Conservation (phyloP, 2,797 vertebrate species). For the Podarcis lilfordi region DNA sequence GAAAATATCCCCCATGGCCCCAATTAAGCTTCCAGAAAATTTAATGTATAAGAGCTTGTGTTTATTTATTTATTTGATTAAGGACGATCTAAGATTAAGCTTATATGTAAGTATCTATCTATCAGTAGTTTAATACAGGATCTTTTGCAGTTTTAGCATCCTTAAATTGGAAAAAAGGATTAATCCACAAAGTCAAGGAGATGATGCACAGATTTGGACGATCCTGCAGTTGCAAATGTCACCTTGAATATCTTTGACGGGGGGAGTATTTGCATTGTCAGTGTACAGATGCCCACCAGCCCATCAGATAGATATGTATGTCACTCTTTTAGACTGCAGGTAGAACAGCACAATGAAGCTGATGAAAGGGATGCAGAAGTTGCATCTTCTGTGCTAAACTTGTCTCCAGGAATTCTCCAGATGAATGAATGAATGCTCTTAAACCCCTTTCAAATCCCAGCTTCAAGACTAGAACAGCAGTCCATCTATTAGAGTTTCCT, state of each 20-base stretch:
- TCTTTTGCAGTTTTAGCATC: constrained; percentile 22
- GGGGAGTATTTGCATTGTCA: constrained; percentile 5
- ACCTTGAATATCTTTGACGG: neutral
- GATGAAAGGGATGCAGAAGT: neutral
- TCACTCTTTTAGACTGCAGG: neutral
- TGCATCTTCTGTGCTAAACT: neutral
- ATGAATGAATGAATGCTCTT: neutral
- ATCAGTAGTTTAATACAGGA: constrained; percentile 9
- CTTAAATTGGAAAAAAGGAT: neutral
- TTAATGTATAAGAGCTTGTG: constrained; percentile 56
- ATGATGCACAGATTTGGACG: constrained; percentile 16
- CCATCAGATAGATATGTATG: neutral
- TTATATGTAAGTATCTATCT: neutral
- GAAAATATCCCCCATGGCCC: constrained; percentile 58
- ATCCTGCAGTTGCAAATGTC: constrained; percentile 10
- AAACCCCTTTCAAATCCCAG: neutral
- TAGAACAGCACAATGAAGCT: neutral
- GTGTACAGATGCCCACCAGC: neutral
- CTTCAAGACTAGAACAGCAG: neutral
- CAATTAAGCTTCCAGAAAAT: constrained; percentile 61
- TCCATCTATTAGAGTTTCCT: neutral
- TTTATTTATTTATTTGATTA: constrained; percentile 25
- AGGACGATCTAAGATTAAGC: constrained; percentile 27
- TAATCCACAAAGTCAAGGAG: constrained; percentile 17
- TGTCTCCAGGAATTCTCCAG: neutral